These are phyloP conservation scores for Muscicapa striata DNA, from an alignment of 2,797 vertebrate genomes.

Conservation along the genomic window DNA sequence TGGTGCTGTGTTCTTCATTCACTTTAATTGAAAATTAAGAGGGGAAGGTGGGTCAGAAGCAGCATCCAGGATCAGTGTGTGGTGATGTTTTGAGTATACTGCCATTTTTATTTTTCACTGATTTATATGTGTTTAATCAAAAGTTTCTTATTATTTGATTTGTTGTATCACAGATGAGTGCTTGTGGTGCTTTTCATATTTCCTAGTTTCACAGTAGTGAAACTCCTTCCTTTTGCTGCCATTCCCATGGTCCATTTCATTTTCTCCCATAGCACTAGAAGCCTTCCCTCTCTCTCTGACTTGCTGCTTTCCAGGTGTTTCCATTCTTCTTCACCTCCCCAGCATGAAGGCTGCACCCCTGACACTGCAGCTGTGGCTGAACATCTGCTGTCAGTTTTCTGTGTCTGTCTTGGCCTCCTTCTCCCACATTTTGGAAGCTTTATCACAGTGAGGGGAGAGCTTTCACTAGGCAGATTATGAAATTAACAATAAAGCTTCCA, in stretches of 20 bases:
- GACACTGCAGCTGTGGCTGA: accelerated
- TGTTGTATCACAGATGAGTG: not conserved
- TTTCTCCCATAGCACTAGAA: not conserved
- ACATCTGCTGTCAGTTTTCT: not conserved
- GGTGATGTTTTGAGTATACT: not conserved
- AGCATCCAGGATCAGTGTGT: not conserved
- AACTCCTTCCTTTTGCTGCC: not conserved
- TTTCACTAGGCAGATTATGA: not conserved
- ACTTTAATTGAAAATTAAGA: not conserved
- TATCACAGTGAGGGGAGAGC: accelerated
- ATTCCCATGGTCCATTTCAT: accelerated
- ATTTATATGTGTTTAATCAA: not conserved
- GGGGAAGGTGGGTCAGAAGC: not conserved
- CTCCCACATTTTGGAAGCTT: not conserved
- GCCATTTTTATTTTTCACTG: not conserved
- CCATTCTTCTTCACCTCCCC: not conserved
- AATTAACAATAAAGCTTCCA: not conserved
- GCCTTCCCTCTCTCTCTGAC: not conserved
- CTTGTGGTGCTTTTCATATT: not conserved
- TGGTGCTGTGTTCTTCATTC: not conserved
- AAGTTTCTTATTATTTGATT: not conserved
- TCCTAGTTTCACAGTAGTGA: not conserved
- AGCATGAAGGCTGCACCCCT: not conserved
- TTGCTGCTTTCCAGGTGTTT: not conserved
- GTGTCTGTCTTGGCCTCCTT: not conserved